Base-by-base conservation (phyloP, 2,888 invertebrate genomes). In the Neuroscelio doddi region DNA sequence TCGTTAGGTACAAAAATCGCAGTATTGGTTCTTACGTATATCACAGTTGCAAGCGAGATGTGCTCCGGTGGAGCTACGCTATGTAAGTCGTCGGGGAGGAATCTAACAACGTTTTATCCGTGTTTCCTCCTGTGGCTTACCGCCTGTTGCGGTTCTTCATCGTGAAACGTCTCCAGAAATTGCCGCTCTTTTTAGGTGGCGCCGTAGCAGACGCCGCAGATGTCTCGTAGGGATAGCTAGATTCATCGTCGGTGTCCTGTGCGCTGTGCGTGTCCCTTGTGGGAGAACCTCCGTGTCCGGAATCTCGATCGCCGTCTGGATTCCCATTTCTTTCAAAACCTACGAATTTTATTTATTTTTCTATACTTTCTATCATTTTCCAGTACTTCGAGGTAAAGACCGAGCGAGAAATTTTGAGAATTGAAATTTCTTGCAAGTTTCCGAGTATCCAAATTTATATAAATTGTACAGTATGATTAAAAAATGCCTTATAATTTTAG, bases 91-190 rank as follows among this genome's bases (percentile, higher is more conserved):
- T 46, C 44, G 38, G 44, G 45, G 61, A 42, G 38, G 49, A 53
- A 16, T 56, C 59, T 21, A 42, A 64, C 38, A 38, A 45, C 21
- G 16, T 34, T 42, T 3, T 44, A 9, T 16, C 24, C 30, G 10
- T 45, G 27, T 38, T 44, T 21, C 10, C 29, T 29, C 46, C 36
- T 51, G 38, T 44, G 36, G 47, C 85, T 87, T 89, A 90, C 87
- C 90, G 90, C 84, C 90, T 90, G 74, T 89, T 89, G 79, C 90
- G 89, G 74, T 88, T 90, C 80, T 90, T 90, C 88, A 90, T 89
- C 69, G 90, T 90, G 74, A 90, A 88, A 79, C 90, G 88, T 81
- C 90, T 88, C 90, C 90, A 90, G 86, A 90, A 90, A 61, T 80
- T 81, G 55, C 78, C 77, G 46, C 77, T 68, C 65, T 82, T 82